These are phyloP conservation scores for Zaprionus ornatus DNA, from an alignment of 1,140 invertebrate species.

Conservation along the genomic window DNA sequence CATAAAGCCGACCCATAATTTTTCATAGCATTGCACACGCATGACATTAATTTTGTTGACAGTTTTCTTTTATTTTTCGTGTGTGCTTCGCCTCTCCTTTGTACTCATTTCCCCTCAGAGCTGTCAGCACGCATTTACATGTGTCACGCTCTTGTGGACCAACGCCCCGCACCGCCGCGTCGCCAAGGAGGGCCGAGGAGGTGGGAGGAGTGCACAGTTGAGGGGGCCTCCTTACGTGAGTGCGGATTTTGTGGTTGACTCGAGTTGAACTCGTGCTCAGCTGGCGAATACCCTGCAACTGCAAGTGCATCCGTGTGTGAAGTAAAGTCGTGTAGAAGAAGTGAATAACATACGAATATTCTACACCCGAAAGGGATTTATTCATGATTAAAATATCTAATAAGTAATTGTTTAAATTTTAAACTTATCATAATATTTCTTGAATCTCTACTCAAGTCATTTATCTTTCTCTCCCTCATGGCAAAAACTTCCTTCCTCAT, in stretches of 20 bases:
- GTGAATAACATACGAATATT: too few species aligned
- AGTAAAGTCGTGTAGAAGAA: too few species aligned
- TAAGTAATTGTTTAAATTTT: too few species aligned
- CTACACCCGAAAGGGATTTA: too few species aligned
- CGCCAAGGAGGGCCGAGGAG: neutral
- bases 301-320: too few species aligned
- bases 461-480: too few species aligned
- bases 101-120: constrained; percentile 59
- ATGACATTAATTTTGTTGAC: constrained; percentile 84
- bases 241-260: constrained; percentile 64
- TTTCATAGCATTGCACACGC: constrained; percentile 80
- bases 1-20: constrained; percentile 79
- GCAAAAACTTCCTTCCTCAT: too few species aligned
- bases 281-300: constrained; percentile 27
- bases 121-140: constrained; percentile 80
- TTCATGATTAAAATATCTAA: too few species aligned
- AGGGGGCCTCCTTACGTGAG: constrained; percentile 32
- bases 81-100: constrained; percentile 41
- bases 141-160: constrained; percentile 57
- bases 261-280: constrained; percentile 18
- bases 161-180: neutral
- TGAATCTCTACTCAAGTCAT: too few species aligned
- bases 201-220: neutral
- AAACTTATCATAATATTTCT: too few species aligned
- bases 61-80: constrained; percentile 77